phyloP scores from a whole-genome alignment of 2,888 invertebrate species.

The Sarcophaga variegata region DNA sequence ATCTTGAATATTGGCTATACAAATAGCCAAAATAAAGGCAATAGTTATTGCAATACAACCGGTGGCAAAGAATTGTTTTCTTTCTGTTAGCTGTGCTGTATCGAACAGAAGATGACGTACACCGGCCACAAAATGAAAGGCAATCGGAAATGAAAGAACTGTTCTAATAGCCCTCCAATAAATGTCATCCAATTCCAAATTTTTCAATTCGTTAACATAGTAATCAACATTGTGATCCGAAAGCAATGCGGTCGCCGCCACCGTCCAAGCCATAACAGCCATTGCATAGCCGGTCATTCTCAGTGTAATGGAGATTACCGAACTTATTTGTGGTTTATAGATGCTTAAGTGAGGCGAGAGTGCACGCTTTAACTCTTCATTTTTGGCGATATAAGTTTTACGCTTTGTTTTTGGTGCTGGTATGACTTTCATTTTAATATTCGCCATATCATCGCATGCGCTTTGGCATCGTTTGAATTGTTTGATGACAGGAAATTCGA shows the following conservation, averaged over 20 bases:
- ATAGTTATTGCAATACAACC: constrained; percentile 84
- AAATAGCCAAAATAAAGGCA: constrained; percentile 80
- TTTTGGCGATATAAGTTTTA: constrained; percentile 86
- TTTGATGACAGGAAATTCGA: not conserved
- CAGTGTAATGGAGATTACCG: constrained; percentile 91
- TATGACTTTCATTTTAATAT: constrained; percentile 83
- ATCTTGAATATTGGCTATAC: constrained; percentile 80
- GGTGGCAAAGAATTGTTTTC: constrained; percentile 89
- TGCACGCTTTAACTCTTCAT: constrained; percentile 88
- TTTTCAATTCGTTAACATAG: constrained; percentile 85
- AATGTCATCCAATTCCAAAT: constrained; percentile 83
- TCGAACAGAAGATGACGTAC: constrained; percentile 95
- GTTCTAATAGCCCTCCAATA: constrained; percentile 87
- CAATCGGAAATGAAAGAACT: constrained; percentile 89
- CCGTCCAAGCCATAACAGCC: constrained; percentile 83
- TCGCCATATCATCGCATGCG: not conserved
- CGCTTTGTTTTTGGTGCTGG: constrained; percentile 81
- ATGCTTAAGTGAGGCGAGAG: constrained; percentile 94
- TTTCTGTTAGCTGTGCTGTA: constrained; percentile 86
- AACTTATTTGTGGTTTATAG: constrained; percentile 91
- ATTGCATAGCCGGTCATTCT: constrained; percentile 87
- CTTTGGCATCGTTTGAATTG: not conserved
- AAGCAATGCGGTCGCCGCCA: constrained; percentile 85
- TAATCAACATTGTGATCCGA: constrained; percentile 85
- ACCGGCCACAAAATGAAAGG: constrained; percentile 93